Evolutionary conservation across 2,797 vertebrate genomes (phyloP), one percentile per base, ranked within the genome.

Genomic region (Clarias laeviceps): DNA sequence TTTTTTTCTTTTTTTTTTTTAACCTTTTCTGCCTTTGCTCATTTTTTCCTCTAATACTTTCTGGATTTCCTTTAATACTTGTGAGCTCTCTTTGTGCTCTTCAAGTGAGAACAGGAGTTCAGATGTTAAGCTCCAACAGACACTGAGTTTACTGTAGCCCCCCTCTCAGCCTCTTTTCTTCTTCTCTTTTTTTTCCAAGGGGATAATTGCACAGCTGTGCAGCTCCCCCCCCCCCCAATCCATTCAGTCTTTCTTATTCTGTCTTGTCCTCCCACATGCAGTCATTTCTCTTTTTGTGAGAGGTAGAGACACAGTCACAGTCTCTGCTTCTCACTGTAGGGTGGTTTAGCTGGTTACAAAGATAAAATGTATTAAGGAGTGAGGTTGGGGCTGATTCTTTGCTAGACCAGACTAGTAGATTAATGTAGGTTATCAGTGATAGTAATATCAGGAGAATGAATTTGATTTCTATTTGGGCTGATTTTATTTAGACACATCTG

Each of bases 161-260:
- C 24, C 74, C 74, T 6, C 22, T 17, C 29, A 57, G 5, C 56
- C 76, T 7, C 11, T 7, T 17, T 45, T 45, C n/a, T 64, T 45
- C 32, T 37, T 37, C 12, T 24, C 12, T 32, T 50, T 22, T 34
- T 37, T 8, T 5, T 0, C 18, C 18, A 62, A n/a, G 15, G 9
- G 20, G 59, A 40, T 64, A 80, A 80, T 64, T 64, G 34, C 34
- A 80, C 77, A 80, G 77, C 34, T 80, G 77, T 80, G 59, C 76
- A 37, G 34, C 34, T n/a, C 34, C 34, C 37, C 37, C 37, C 37
- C 11, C 7, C 24, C 14, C 24, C 32, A 20, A 57, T 11, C 18
- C 54, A 59, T 77, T 77, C 56, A 37, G 2, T 61, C 57, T 78
- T 62, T 40, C 57, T 37, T 62, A n/a, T 14, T 78, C 20, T 61